A percentile compares a stretch with the other conserved stretches of the same genome.
Conservation (phyloP, 2,797 vertebrate species). For the Rhodeus uyekii region DNA sequence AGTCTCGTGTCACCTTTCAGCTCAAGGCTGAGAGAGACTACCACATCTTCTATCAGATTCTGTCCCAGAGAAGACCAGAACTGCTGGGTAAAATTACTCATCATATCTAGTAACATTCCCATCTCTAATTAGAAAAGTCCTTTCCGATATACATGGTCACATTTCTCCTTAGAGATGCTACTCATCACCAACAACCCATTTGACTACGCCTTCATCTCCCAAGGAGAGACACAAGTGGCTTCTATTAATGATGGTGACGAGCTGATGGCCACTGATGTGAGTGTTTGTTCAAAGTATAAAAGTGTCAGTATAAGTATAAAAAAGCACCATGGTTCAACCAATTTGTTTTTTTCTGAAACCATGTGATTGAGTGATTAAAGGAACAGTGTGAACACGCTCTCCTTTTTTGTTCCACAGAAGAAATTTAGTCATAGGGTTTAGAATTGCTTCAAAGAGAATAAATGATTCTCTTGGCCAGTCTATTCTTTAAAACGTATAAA, state of each 20-base stretch:
- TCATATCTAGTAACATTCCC: no score
- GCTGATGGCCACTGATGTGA: conserved; percentile 84
- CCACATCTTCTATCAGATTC: conserved; percentile 69
- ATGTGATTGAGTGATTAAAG: not conserved
- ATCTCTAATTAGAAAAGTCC: not conserved
- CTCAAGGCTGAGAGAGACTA: conserved; percentile 81
- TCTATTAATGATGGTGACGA: conserved; percentile 86
- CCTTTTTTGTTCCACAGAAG: not conserved
- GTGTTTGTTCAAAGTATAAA: no score
- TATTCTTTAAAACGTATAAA: not conserved
- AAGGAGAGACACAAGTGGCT: conserved; percentile 86
- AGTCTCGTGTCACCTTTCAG: conserved; percentile 85
- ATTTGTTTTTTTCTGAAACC: not conserved
- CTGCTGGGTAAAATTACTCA: conserved; percentile 13
- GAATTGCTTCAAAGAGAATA: not conserved
- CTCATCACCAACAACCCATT: conserved; percentile 89
- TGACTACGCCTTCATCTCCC: conserved; percentile 82
- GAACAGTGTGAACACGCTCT: no score
- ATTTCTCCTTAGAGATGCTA: conserved; percentile 78
- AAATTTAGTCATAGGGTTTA: not conserved
- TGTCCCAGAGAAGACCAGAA: conserved; percentile 81
- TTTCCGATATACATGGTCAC: not conserved
- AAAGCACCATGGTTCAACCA: not conserved
- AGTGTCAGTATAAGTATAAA: not conserved
- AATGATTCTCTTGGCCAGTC: not conserved